Evolutionary conservation across 2,113 vertebrate genomes (phyloP), one percentile per base, ranked within the genome.

Genomic region (Phyllopteryx taeniolatus): DNA sequence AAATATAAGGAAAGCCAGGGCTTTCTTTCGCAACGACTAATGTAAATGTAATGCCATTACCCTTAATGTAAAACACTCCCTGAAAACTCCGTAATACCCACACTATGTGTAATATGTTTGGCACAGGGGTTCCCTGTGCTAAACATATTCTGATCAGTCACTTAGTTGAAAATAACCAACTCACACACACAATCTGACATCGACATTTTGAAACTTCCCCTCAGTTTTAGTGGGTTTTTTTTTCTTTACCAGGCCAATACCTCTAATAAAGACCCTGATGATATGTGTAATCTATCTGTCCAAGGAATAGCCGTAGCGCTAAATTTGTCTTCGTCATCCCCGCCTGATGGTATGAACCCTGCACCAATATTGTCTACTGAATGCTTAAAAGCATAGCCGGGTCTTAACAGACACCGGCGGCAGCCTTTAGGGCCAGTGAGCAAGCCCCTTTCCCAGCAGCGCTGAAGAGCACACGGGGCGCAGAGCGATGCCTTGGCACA

Each of bases 401-500:
- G 78, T 81, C 80, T 80, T 89, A 89, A 76, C 75, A 71, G 81
- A 85, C 77, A 8, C 79, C 44, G 65, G 79, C 75, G 83, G 83
- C 80, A 76, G 78, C 80, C 46, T 53, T 81, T 84, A 83, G 82
- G 72, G 85, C 86, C 86, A 75, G 75, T 74, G 81, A 67, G 63
- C 42, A 10, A 31, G 15, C 20, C 35, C 35, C 83, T 78, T 81
- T 78, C 83, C 83, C 83, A 76, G 86, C 78, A 86, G 76, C 35
- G 54, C 77, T 87, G 79, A 83, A 81, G 78, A 59, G 79, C 86
- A 86, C 42, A 70, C 86, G 86, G 86, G 78, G 91, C 88, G 83
- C 86, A 80, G 79, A 75, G 73, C 74, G 75, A 73, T 70, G 79
- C 79, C 76, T 76, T 60, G 77, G 65, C 85, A 80, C 75, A 78